Evolutionary conservation across 2,797 vertebrate genomes (phyloP), one percentile per base, ranked within the genome.

Genomic region (Carcharodon carcharias): DNA sequence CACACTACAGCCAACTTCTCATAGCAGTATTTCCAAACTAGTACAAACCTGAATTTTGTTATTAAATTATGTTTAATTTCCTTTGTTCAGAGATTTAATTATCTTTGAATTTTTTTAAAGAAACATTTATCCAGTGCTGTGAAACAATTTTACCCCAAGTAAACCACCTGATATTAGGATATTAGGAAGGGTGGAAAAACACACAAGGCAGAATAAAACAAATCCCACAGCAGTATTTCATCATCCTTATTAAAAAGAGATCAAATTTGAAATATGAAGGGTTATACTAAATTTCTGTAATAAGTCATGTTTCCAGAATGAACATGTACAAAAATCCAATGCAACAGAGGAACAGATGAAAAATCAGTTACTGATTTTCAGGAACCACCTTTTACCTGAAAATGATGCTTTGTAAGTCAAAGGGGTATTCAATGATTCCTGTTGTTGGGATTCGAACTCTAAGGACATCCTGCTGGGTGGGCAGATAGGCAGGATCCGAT

Each of bases 381-480:
- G 77, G n/a, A 95, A 73, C 69, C n/a, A 35, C 65, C 58, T 77
- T 71, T 40, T 98, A 99, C 99, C 99, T 99, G 97, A 99, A 98
- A 91, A 98, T 99, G 97, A 99, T 99, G 96, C 98, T 99, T 97
- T 99, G 98, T 97, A 99, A 98, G 96, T 98, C 98, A 96, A 99
- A 99, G 96, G 99, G 98, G 97, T 99, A 99, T 97, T 99, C 99
- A 95, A 99, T 99, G 98, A 99, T 99, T 96, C 99, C 99, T 0
- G 99, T 99, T 96, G 99, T 99, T 96, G 99, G 99, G 97, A 99
- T 99, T 96, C 99, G 98, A 96, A 99, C 99, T 96, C 99, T 98
- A 96, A 99, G 98, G 97, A 99, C 99, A 14, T 99, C 99, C 98
- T 99, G 99, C 96, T 98, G 99, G 35, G 98, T 99, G 96, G 99